Percentiles rank a stretch among this genome's conserved stretches.
phyloP scores from a whole-genome alignment of 2,888 invertebrate species.

The Protophormia terraenovae region DNA sequence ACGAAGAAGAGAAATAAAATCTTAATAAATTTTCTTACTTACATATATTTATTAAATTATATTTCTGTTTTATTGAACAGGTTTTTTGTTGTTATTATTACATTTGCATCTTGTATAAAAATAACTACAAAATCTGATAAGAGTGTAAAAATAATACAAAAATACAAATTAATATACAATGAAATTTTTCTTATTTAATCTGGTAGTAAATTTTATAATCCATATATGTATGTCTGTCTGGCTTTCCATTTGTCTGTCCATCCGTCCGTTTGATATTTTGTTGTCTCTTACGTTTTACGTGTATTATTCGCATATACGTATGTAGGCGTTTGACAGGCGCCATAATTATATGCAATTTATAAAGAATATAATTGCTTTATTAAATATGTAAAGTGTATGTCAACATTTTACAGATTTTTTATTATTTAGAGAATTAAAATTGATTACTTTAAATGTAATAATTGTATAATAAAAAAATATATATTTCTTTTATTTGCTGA shows the following conservation, averaged over 20 bases:
- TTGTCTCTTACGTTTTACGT: not conserved
- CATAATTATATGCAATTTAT: constrained; percentile 61
- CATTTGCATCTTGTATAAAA: constrained; percentile 9
- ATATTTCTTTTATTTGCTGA: not conserved
- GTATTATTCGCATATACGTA: not conserved
- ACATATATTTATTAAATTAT: not conserved
- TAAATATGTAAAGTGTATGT: constrained; percentile 63
- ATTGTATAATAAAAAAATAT: not conserved
- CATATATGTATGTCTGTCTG: not conserved
- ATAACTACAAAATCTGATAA: constrained; percentile 2
- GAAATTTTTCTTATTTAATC: not conserved
- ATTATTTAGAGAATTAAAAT: constrained; percentile 49
- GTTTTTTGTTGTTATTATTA: not conserved
- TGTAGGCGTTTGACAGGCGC: constrained; percentile 65
- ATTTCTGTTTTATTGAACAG: constrained; percentile 22
- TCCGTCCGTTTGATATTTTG: not conserved
- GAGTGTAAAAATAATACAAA: too few species aligned
- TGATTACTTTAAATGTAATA: constrained; percentile 9
- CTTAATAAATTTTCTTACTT: too few species aligned
- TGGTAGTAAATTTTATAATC: not conserved
- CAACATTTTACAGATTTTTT: constrained; percentile 49
- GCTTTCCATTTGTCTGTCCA: too few species aligned
- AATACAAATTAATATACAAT: constrained; percentile 15
- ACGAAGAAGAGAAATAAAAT: not conserved
- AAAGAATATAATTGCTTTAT: constrained; percentile 62